phyloP scores from a whole-genome alignment of 1,140 invertebrate species.

The Scaptomyza montana region DNA sequence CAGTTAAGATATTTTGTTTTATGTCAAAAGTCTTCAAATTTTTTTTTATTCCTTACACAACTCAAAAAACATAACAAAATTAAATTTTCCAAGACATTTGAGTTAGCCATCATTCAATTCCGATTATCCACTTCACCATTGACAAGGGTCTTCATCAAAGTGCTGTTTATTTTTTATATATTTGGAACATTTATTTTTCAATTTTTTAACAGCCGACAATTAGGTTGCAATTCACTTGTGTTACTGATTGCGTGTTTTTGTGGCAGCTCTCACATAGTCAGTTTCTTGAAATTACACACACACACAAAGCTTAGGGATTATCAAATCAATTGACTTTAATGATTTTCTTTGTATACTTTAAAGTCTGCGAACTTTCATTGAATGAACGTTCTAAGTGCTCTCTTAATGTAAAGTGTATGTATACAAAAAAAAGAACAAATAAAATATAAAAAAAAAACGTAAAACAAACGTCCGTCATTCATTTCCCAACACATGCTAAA shows the following conservation, averaged over 20 bases:
- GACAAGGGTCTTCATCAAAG: slow-evolving; percentile 31
- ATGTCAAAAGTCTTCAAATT: not conserved
- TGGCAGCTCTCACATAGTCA: slow-evolving; percentile 31
- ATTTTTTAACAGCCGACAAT: slow-evolving; percentile 31
- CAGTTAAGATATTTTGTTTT: not conserved
- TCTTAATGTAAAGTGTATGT: slow-evolving; percentile 40
- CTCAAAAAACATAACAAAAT: not conserved
- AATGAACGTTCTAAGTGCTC: slow-evolving; percentile 27
- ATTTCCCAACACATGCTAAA: slow-evolving; percentile 55
- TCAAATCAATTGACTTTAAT: slow-evolving; percentile 56
- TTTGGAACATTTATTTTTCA: slow-evolving; percentile 43
- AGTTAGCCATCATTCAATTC: slow-evolving; percentile 27
- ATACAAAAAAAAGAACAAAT: too few relatives aligned
- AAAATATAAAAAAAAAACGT: not conserved
- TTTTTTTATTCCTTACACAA: not conserved
- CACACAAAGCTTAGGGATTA: slow-evolving; percentile 42
- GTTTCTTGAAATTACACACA: too few relatives aligned
- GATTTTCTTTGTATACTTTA: slow-evolving; percentile 37
- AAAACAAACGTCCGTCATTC: slow-evolving; percentile 63
- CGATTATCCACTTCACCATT: slow-evolving; percentile 38
- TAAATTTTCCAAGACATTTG: slow-evolving; percentile 4
- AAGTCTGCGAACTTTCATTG: slow-evolving; percentile 8
- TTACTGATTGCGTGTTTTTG: slow-evolving; percentile 16
- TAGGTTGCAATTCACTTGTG: slow-evolving; percentile 53
- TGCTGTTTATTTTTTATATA: slow-evolving; percentile 53